phyloP scores from a whole-genome alignment of 2,797 vertebrate species.

The Cercopithecus mitis region DNA sequence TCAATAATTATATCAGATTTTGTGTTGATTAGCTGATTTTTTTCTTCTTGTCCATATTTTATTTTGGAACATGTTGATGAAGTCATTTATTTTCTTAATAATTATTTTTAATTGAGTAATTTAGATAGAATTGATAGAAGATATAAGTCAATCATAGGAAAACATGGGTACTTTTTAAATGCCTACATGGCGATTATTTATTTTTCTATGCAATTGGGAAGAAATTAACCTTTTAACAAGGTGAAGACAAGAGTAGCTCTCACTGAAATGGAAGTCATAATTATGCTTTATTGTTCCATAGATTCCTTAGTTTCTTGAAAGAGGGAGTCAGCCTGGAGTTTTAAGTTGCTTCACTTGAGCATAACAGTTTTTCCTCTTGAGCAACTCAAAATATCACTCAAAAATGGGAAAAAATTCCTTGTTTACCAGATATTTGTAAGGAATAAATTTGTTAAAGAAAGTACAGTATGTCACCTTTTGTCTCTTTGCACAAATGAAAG shows the following conservation, averaged over 20 bases:
- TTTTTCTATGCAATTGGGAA: conserved; percentile 11
- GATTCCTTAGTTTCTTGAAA: conserved; percentile 24
- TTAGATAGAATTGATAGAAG: background rate
- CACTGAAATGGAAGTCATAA: background rate
- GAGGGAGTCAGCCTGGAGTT: background rate
- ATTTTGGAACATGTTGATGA: background rate
- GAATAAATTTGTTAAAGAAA: background rate
- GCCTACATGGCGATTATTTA: background rate
- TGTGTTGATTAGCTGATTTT: background rate
- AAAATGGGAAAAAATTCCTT: background rate
- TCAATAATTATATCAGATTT: background rate
- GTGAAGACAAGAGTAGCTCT: background rate
- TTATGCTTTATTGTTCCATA: conserved; percentile 1
- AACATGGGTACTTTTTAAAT: background rate
- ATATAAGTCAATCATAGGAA: background rate
- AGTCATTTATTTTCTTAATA: conserved; percentile 16
- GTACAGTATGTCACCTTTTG: background rate
- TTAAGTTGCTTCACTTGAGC: background rate
- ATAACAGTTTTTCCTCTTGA: background rate
- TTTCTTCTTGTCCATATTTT: background rate
- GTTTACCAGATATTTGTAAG: background rate
- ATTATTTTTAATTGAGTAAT: conserved; percentile 45
- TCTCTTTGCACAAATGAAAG: background rate
- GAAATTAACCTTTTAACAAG: background rate
- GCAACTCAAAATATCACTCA: background rate